Evolutionary conservation across 1,140 invertebrate genomes (phyloP), one percentile per base, ranked within the genome.

Genomic region (Meloidogyne floridensis): DNA sequence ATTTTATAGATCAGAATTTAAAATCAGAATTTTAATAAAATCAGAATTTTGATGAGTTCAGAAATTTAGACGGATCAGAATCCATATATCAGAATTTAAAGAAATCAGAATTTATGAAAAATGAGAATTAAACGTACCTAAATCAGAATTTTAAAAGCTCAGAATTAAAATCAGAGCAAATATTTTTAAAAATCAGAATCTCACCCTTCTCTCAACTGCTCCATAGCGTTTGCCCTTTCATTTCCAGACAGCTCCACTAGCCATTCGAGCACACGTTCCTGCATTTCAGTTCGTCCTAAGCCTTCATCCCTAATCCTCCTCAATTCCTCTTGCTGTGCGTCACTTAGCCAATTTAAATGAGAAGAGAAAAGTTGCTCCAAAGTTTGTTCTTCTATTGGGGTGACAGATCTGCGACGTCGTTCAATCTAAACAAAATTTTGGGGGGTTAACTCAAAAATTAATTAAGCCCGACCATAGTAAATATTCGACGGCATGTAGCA

Each of bases 291-390:
- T 18, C 82, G 71, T 5, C 82, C 65, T 75, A 86, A 87, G 15
- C 84, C 84, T 32, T 70, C 75, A 9, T 74, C 72, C 47, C 85
- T 84, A 18, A 85, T 53, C 9, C 69, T 51, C 13, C 80, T 59
- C 69, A 85, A 65, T 13, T 87, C 70, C 51, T 83, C 83, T 72
- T 86, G 83, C 70, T 85, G 84, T 47, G 42, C 79, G 2, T 47
- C 71, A 20, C 15, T 85, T 15, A 86, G 71, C 85, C 85, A 86
- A 56, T 4, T 72, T 42, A 86, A 74, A 79, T 86, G 77, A 42
- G 71, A 75, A 47, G 75, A 56, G 32, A 86, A 72, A 54, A 73
- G 84, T 8, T 87, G 81, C n/a, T 86, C 85, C n/a, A 86, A 70
- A 8, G 32, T 75, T 43, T 83, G 69, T 42, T 84, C 59, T 9